phyloP scores from a whole-genome alignment of 2,797 vertebrate species.

The Lagorchestes hirsutus region DNA sequence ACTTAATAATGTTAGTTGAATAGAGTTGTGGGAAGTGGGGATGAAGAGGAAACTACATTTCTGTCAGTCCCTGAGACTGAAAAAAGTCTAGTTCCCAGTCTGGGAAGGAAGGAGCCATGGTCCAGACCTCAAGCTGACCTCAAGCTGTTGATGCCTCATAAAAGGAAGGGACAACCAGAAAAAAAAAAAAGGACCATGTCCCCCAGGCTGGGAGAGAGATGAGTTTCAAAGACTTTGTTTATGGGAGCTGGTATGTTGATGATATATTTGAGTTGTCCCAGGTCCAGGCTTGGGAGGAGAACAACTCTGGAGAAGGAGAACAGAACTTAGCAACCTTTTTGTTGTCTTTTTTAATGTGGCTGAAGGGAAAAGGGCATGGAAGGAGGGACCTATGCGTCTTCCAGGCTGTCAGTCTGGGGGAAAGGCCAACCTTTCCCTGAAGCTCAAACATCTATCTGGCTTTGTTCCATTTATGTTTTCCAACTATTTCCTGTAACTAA shows the following conservation, averaged over 20 bases:
- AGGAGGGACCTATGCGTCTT: not conserved
- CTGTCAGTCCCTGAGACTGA: not conserved
- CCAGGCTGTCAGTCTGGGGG: not conserved
- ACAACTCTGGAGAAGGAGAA: not conserved
- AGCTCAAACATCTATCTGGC: not conserved
- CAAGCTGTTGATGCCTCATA: not conserved
- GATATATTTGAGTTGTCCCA: not conserved
- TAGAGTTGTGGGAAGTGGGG: not conserved
- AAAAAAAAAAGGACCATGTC: not conserved
- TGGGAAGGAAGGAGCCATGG: not conserved
- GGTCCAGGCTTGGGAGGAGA: not conserved
- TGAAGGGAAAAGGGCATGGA: not conserved
- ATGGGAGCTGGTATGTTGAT: not conserved
- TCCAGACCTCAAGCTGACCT: not conserved
- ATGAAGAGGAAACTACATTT: not conserved
- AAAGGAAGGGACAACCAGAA: not conserved
- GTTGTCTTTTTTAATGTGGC: not conserved
- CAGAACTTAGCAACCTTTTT: not conserved
- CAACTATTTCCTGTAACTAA: not conserved
- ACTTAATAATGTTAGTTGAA: not conserved
- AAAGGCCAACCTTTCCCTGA: not conserved
- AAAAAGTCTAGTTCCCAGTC: not conserved
- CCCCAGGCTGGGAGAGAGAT: not conserved
- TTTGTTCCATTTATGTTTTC: not conserved
- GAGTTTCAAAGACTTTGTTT: not conserved